These are phyloP conservation scores for Muraenolepis orangiensis DNA, from an alignment of 2,797 vertebrate genomes.

Conservation along the genomic window DNA sequence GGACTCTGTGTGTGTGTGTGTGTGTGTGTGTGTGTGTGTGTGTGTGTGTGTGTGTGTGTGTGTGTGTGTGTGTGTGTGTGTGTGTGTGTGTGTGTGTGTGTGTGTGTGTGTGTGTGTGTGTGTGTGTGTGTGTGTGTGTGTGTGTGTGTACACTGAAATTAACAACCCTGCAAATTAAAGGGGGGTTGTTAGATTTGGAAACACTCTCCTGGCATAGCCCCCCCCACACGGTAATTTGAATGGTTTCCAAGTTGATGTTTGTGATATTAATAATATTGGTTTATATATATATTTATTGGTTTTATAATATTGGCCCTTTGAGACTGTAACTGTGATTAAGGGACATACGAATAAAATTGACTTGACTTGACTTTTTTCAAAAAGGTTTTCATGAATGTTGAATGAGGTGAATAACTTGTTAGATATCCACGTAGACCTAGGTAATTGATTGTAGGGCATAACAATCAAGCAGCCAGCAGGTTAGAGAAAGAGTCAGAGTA, in stretches of 20 bases:
- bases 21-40: conserved; percentile 2
- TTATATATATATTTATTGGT: too few relatives aligned
- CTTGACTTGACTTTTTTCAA: too few relatives aligned
- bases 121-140: not conserved
- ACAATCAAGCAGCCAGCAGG: conserved; percentile 1
- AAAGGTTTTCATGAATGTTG: not conserved
- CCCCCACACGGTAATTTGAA: not conserved
- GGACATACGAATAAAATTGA: too few relatives aligned
- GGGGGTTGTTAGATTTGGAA: not conserved
- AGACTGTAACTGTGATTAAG: too few relatives aligned
- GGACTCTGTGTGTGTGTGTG: not conserved
- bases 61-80: too few relatives aligned
- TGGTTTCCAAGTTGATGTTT: not conserved
- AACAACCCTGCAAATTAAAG: conserved; percentile 3
- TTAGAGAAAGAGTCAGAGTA: not conserved
- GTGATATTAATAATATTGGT: not conserved
- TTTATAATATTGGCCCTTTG: too few relatives aligned
- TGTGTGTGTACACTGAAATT: not conserved
- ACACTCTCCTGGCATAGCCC: not conserved
- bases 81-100: conserved; percentile 4
- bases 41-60: conserved; percentile 1
- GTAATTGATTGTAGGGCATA: not conserved
- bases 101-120: not conserved
- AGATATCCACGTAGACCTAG: not conserved
- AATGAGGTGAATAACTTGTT: not conserved